Base-by-base conservation (phyloP, 92 coral and sea anemone genomes). In the Palythoa heliodiscus region DNA sequence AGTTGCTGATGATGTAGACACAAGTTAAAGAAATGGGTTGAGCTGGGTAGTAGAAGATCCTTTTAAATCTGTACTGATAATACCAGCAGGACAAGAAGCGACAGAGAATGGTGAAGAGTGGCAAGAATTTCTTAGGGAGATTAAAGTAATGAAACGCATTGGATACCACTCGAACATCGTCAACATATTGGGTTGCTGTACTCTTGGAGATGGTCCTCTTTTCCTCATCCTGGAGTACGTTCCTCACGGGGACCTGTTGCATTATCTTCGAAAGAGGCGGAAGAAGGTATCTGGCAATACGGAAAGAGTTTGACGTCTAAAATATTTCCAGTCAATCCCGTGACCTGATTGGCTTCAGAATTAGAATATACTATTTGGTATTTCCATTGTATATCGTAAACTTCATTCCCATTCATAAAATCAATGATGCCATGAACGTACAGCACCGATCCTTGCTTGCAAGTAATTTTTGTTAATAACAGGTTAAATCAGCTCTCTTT, bases 81-180 rank as follows among this genome's bases (percentile, higher is more conserved):
- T 43, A 5, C n/a, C 55, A 16, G 55, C 19, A 4, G 78, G 35
- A 48, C 25, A 23, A 23, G 78, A 22, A n/a, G 78, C 4, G 9
- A 43, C 50, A 23, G 78, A 73, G 60, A 19, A 19, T 50, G 48
- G 78, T 43, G 78, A 73, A 29, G 57, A 40, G 78, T 73, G 78
- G 78, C 78, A 73, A 24, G 78, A 73, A 50, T 73, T 73, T 47
- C 78, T 73, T 58, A 40, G 55, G 58, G 78, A 73, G 58, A 73
- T 73, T 57, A 73, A 73, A 50, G 35, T 73, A 16, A 73, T 73
- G 78, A 73, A 73, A 61, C 78, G 78, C 48, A 73, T 73, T 52
- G 78, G 78, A 0, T 73, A 73, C 25, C 78, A 73, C 55, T 48
- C 78, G 53, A 73, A 73, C 78, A 73, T 73, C 29, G 78, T 73